Percentiles rank a stretch among this genome's conserved stretches.
Evolutionary conservation across 2,888 invertebrate species (phyloP).

Genomic region (Nycteola revayana): DNA sequence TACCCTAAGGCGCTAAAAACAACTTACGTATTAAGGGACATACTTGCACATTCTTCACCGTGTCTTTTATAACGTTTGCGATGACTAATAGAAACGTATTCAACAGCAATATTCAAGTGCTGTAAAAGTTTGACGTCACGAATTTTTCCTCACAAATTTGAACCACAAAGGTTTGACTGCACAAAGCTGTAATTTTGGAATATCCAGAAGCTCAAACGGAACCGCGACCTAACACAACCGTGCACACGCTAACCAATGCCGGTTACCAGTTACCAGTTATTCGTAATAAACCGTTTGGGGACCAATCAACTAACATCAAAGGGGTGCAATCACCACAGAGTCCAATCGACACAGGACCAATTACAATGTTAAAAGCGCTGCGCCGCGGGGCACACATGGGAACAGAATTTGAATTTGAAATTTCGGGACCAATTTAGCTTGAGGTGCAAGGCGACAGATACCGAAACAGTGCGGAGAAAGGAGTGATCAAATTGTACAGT

Average conservation of each 20-base stretch:
- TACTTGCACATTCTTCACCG: too few species aligned
- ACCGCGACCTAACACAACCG: conserved; percentile 44
- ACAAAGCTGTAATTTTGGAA: too few species aligned
- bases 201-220: conserved; percentile 7
- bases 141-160: too few species aligned
- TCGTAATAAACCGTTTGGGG: conserved; percentile 41
- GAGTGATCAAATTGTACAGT: conserved; percentile 57
- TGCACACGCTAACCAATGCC: conserved; percentile 22
- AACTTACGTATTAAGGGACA: too few species aligned
- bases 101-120: too few species aligned
- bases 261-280: conserved; percentile 34
- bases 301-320: conserved; percentile 74
- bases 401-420: conserved; percentile 77
- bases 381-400: conserved; percentile 69
- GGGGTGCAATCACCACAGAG: conserved; percentile 48
- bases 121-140: too few species aligned
- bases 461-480: conserved; percentile 56
- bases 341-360: conserved; percentile 68
- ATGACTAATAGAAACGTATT: too few species aligned
- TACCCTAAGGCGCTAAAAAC: too few species aligned
- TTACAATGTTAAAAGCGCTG: conserved; percentile 68
- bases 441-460: conserved; percentile 75
- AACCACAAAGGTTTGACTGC: too few species aligned
- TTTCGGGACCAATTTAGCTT: conserved; percentile 77
- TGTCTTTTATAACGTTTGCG: too few species aligned